These are phyloP conservation scores for Choloepus hoffmanni DNA, from an alignment of 2,113 vertebrate genomes.

Conservation along the genomic window DNA sequence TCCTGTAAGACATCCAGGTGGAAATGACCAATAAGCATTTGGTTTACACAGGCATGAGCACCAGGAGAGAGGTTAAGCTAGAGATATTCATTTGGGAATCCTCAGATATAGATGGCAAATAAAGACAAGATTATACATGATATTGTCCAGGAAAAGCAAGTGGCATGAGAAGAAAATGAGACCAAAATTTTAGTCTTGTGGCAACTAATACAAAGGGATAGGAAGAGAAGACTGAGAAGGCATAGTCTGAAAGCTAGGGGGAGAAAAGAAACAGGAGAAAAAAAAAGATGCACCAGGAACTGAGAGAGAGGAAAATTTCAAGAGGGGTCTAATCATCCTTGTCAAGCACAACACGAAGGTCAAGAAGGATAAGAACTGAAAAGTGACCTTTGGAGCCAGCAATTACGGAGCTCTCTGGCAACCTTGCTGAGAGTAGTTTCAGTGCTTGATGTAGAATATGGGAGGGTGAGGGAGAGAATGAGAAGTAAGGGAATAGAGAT, in stretches of 20 bases:
- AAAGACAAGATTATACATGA: neutral
- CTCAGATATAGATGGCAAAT: neutral
- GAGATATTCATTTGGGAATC: neutral
- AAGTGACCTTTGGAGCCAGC: conserved; percentile 60
- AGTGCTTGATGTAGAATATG: neutral
- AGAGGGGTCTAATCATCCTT: conserved; percentile 51
- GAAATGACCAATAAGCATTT: neutral
- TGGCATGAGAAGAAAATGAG: conserved; percentile 3
- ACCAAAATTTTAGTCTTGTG: neutral
- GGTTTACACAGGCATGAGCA: neutral
- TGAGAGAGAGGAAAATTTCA: neutral
- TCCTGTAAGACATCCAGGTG: neutral
- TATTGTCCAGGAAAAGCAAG: neutral
- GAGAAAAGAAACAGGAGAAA: neutral
- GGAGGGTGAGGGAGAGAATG: neutral
- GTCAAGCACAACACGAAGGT: conserved; percentile 60
- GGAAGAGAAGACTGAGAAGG: neutral
- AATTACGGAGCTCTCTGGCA: conserved; percentile 60
- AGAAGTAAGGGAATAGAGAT: neutral
- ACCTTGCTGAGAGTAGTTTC: conserved; percentile 37
- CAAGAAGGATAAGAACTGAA: conserved; percentile 58
- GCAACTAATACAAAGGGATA: neutral
- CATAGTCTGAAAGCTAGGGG: neutral
- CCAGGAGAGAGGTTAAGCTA: neutral
- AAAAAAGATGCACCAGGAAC: neutral